Base-by-base conservation (phyloP, 2,888 invertebrate species). In the Micropterix aruncella region DNA sequence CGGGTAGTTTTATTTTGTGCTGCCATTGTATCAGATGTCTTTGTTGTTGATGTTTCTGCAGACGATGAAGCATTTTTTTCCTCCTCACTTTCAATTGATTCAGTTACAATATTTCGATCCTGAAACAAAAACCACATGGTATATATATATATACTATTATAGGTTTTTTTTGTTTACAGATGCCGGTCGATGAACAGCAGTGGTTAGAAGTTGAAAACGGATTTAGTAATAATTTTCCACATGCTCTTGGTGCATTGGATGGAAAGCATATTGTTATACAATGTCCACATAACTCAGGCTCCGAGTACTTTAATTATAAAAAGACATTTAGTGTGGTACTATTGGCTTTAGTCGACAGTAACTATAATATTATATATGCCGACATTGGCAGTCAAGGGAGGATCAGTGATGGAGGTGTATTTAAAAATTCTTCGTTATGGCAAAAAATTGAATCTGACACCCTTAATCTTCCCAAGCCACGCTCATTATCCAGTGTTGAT, bases 281-380 rank as follows among this genome's bases (percentile, higher is more conserved):
- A n/a, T n/a, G n/a, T n/a, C n/a, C n/a, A n/a, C n/a, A n/a, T n/a
- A n/a, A 55, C 16, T 51, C 51, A 43, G 56, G 56, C 16, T 54
- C 54, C 9, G 43, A 51, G 39, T 57, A 46, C 46, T 55, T 47
- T 45, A 59, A 58, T 48, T 57, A 57, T 45, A 56, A 59, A 52
- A 49, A 51, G 36, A n/a, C n/a, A n/a, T n/a, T n/a, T n/a, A n/a
- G n/a, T n/a, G n/a, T n/a, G n/a, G n/a, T n/a, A n/a, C n/a, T n/a
- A n/a, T n/a, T n/a, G n/a, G n/a, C n/a, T n/a, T n/a, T n/a, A n/a
- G n/a, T n/a, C n/a, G n/a, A n/a, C 46, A 52, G 51, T 2, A 50
- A 54, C 14, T 57, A 56, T 47, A 44, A 42, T 18, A 57, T 57
- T 49, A 52, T 52, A 7, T 51, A 50, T 46, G 49, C 51, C 36